Evolutionary conservation across 2,888 invertebrate genomes (phyloP), one percentile per base, ranked within the genome.

Genomic region (Actias luna): DNA sequence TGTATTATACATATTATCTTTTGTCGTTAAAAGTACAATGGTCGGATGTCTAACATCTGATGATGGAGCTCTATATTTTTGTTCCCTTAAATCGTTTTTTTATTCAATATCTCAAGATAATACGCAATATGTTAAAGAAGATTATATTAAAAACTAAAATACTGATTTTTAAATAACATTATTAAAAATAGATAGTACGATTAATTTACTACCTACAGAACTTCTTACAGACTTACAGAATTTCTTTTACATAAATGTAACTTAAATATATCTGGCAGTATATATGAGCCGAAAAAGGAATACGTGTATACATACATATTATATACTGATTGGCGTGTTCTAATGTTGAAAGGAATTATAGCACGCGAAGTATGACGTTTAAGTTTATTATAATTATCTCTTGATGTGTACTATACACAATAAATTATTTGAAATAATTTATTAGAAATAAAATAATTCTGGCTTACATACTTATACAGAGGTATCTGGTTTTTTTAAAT

Each of bases 291-390:
- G 27, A 39, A 59, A n/a, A 27, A 60, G 46, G 61, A 61, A 57
- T 55, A 61, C 18, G 36, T 27, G 5, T 8, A n/a, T n/a, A n/a
- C n/a, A n/a, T n/a, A n/a, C n/a, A n/a, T n/a, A n/a, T n/a, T n/a
- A n/a, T n/a, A n/a, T n/a, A 29, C 60, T 63, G 64, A 67, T 62
- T 65, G 50, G 55, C 42, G 63, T 66, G 61, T 61, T 64, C 61
- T 33, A 52, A 58, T 63, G 61, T 65, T 72, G 67, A 63, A 64
- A 22, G 59, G 59, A 58, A 59, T 57, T 62, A 65, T 66, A 72
- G 73, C 72, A 72, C 66, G 29, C 29, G 7, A 27, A 29, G 8
- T 27, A 25, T 27, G 52, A 52, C 25, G 1, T 27, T 27, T 52
- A 52, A 25, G 52, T 12, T 52, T 16, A 27, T 16, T 52, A 18